phyloP scores from a whole-genome alignment of 2,888 invertebrate species.

The Dromius quadrimaculatus region DNA sequence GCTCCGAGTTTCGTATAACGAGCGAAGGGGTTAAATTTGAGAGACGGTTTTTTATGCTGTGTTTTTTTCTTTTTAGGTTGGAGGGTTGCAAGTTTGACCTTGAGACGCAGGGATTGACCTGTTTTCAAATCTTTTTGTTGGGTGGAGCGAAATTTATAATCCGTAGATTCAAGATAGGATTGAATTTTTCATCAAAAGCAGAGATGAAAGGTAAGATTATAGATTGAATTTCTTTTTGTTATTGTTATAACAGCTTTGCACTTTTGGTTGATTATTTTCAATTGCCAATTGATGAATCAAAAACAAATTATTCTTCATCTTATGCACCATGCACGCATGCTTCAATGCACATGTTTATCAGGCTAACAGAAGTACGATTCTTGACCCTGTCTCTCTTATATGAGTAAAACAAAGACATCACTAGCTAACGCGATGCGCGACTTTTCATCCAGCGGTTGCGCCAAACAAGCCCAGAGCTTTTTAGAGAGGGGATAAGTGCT shows the following conservation, averaged over 20 bases:
- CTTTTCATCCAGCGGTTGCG: background rate
- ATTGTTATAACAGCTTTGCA: background rate
- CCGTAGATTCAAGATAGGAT: conserved; percentile 2
- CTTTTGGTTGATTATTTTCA: background rate
- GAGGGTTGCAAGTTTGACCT: conserved; percentile 47
- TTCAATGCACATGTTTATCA: background rate
- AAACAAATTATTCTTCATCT: background rate
- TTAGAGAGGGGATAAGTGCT: conserved; percentile 38
- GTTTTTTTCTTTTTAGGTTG: conserved; percentile 17
- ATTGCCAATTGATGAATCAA: background rate
- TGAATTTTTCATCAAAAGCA: background rate
- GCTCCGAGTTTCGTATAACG: conserved; percentile 25
- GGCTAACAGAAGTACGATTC: background rate
- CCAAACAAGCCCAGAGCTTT: background rate
- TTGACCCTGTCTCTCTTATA: background rate
- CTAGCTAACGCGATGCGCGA: background rate
- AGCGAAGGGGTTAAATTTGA: conserved; percentile 44
- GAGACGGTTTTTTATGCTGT: conserved; percentile 26
- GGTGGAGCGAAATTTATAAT: conserved; percentile 26
- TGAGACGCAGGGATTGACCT: conserved; percentile 28
- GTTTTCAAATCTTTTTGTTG: conserved; percentile 11
- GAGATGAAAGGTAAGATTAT: background rate
- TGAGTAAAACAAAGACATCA: background rate
- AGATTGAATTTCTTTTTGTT: conserved; percentile 15
- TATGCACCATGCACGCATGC: background rate